phyloP scores from a whole-genome alignment of 2,797 vertebrate species.

The Anisognathus igniventris region DNA sequence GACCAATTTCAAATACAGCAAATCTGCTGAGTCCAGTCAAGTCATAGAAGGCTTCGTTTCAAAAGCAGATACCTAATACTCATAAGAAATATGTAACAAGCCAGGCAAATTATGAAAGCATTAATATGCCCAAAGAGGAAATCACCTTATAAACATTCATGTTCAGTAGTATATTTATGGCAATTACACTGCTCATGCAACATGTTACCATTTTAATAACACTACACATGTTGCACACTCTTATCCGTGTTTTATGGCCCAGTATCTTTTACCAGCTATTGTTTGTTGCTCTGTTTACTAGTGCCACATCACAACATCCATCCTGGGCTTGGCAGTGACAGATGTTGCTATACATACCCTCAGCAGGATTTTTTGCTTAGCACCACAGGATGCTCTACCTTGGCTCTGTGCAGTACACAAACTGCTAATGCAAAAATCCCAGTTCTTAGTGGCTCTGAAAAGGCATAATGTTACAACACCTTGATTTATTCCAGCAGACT shows the following conservation, averaged over 20 bases:
- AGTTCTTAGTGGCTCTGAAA: not conserved
- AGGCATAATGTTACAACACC: not conserved
- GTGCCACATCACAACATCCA: not conserved
- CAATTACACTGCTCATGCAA: not conserved
- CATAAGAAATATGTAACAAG: not conserved
- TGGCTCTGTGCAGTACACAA: not conserved
- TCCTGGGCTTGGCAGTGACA: not conserved
- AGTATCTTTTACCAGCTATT: not conserved
- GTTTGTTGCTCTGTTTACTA: not conserved
- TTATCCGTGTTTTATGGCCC: not conserved
- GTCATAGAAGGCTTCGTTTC: not conserved
- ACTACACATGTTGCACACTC: not conserved
- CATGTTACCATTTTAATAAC: not conserved
- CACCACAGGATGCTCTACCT: not conserved
- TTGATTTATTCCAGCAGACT: not conserved
- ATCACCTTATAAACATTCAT: not conserved
- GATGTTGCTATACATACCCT: not conserved
- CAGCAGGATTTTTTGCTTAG: not conserved
- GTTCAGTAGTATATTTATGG: not conserved
- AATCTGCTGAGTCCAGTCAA: slow-evolving; percentile 69
- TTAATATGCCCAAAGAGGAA: not conserved
- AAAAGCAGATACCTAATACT: not conserved
- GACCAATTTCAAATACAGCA: slow-evolving; percentile 78
- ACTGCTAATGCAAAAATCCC: not conserved
- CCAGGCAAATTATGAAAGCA: not conserved